Evolutionary conservation across 2,113 vertebrate species (phyloP).

Genomic region (Montifringilla adamsi): DNA sequence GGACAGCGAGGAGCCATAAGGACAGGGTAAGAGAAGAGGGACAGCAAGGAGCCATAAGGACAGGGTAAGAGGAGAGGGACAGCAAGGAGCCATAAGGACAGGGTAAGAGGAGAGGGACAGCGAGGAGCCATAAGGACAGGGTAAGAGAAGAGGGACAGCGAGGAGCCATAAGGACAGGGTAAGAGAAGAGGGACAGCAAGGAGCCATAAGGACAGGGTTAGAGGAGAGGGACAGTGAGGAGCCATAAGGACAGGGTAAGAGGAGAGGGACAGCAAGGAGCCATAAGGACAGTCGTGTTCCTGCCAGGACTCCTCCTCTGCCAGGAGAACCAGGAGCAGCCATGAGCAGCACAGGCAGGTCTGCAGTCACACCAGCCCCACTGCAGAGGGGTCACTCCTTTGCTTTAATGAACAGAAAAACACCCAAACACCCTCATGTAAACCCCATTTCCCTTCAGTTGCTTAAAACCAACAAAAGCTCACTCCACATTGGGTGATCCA

Average conservation of each 20-base stretch:
- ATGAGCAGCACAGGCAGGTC: not conserved
- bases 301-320: not conserved
- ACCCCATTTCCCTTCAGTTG: not conserved
- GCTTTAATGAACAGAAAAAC: rapidly evolving
- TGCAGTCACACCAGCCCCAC: not conserved
- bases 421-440: rapidly evolving
- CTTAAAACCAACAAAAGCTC: not conserved
- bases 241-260: rapidly evolving
- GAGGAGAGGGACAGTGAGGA: not conserved
- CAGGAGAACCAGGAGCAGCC: not conserved
- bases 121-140: rapidly evolving
- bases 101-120: not conserved
- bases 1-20: rapidly evolving
- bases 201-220: rapidly evolving
- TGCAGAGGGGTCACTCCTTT: not conserved
- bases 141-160: not conserved
- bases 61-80: not conserved
- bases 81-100: rapidly evolving
- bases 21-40: not conserved
- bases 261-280: not conserved
- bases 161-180: rapidly evolving
- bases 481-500: rapidly evolving
- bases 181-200: rapidly evolving
- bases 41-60: rapidly evolving
- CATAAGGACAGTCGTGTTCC: rapidly evolving